Percentiles rank a stretch among this genome's conserved stretches.
phyloP scores from a whole-genome alignment of 2,797 vertebrate genomes.

The Myotis findleyi region DNA sequence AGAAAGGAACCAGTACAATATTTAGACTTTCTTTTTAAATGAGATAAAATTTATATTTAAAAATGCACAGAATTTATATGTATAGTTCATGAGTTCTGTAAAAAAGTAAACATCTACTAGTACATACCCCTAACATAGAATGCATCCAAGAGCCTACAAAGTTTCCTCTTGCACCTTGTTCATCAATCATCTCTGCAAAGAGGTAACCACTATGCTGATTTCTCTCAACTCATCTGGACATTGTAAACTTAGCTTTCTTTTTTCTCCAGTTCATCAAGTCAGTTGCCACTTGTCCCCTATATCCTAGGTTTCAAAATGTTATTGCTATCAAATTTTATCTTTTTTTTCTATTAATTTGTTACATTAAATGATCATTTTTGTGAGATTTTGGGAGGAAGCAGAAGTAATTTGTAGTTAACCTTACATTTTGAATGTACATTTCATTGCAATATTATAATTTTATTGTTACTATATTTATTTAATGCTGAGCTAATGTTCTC shows the following conservation, averaged over 20 bases:
- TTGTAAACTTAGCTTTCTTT: not conserved
- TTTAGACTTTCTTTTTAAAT: not conserved
- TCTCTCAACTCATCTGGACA: not conserved
- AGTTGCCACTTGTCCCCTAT: not conserved
- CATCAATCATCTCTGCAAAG: not conserved
- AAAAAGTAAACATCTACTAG: not conserved
- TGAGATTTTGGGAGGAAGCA: conserved; percentile 30
- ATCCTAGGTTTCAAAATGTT: not conserved
- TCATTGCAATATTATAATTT: not conserved
- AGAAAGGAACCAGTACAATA: not conserved
- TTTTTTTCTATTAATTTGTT: not conserved
- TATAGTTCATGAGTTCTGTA: not conserved
- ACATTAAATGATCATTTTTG: not conserved
- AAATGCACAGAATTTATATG: not conserved
- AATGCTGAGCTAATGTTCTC: not conserved
- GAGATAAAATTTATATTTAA: conserved; percentile 9
- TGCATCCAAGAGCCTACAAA: not conserved
- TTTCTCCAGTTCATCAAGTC: not conserved
- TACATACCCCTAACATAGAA: not conserved
- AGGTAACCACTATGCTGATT: not conserved
- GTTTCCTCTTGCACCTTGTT: not conserved
- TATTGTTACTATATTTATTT: not conserved
- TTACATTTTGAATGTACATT: not conserved
- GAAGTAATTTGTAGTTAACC: not conserved
- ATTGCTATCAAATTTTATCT: not conserved